Percentiles rank a stretch among this genome's conserved stretches.
phyloP scores from a whole-genome alignment of 2,888 invertebrate species.

The Sicus ferrugineus region DNA sequence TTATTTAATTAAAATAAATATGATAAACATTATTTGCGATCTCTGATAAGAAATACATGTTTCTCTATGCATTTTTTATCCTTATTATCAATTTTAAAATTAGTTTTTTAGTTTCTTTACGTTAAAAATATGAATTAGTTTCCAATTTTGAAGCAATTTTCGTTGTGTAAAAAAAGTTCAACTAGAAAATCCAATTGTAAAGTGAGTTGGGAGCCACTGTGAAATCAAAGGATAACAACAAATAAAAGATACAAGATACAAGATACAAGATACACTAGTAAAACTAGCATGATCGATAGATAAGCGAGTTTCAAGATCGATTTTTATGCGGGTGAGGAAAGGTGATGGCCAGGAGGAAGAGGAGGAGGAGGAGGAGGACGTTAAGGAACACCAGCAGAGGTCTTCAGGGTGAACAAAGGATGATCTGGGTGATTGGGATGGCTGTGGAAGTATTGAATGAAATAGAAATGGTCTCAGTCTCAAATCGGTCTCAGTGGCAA shows the following conservation, averaged over 20 bases:
- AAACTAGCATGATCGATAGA: background rate
- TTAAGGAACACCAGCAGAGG: too few species aligned
- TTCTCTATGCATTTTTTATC: too few species aligned
- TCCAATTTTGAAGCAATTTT: too few species aligned
- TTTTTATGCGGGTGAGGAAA: constrained; percentile 13
- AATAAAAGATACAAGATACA: background rate
- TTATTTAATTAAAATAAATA: too few species aligned
- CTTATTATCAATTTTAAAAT: too few species aligned
- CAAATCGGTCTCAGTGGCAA: constrained; percentile 5
- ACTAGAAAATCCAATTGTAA: too few species aligned
- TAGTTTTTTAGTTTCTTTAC: too few species aligned
- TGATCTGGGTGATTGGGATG: background rate
- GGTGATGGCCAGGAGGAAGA: background rate
- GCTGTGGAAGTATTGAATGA: constrained; percentile 1
- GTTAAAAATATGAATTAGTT: too few species aligned
- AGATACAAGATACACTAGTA: background rate
- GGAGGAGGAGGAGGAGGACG: background rate
- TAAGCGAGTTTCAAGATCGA: background rate
- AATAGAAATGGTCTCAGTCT: background rate
- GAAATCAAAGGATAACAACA: background rate
- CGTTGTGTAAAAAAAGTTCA: too few species aligned
- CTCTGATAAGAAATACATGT: too few species aligned
- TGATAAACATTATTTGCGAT: too few species aligned
- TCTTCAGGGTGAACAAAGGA: background rate
- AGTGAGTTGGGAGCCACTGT: too few species aligned